Evolutionary conservation across 1,140 invertebrate species (phyloP), one percentile per base, ranked within the genome.

Genomic region (Conopomorpha cramerella): DNA sequence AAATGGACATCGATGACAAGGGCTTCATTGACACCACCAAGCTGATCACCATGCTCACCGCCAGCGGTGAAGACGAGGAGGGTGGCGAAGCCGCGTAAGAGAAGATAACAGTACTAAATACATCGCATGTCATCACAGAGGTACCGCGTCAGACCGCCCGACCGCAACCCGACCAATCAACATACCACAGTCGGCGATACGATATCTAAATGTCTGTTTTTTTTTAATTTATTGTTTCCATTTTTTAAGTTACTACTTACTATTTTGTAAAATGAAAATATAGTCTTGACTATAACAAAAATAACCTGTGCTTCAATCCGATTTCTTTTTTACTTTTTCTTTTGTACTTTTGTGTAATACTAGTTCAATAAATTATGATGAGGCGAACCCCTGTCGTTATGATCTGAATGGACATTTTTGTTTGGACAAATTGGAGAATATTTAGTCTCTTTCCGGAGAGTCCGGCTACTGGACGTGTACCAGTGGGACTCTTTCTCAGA

Each of bases 1-100:
- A 95, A 74, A 93, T 96, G 83, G 92, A 92, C 16, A 92, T 98
- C 57, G 92, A 96, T 72, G 91, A 91, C 65, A 90, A 91, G 55
- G 92, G 93, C 62, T 88, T 88, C 79, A 94, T 98, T 61, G 93
- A 98, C 81, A 95, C 94, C 66, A 81, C 79, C 42, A 88, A 88
- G 62, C 88, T 96, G 51, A 92, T 95, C 74, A 81, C 84, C 60
- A 89, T 92, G 83, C 83, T 96, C 50, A 95, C 92, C 48, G 90
- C 90, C 63, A 85, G 86, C 57, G 86, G 83, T 42, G 86, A 89
- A 42, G 89, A 90, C 29, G 90, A 89, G 49, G 86, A 82, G 39
- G 83, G 79, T 49, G 83, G 80, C 32, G 82, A 82, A 55, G 83
- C 82, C 38, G 85, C 84, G 65, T 83, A 82, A 81, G 38, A n/a